Evolutionary conservation across 2,888 invertebrate genomes (phyloP).

Genomic region (Seira ritae): DNA sequence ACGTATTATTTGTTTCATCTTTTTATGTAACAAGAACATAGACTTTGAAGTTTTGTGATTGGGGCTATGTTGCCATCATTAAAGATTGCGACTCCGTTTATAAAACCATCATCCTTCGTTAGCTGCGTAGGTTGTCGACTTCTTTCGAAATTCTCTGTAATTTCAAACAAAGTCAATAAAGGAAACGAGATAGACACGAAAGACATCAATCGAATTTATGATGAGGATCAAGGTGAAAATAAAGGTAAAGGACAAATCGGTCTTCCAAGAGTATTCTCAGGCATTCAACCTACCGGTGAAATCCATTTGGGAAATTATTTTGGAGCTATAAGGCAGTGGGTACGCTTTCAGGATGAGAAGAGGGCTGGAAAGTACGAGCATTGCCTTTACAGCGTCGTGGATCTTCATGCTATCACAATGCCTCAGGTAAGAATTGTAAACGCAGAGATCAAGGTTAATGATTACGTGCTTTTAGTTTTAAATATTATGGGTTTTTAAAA

Average conservation of each 20-base stretch:
- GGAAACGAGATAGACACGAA: neutral
- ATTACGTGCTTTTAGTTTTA: conserved; percentile 6
- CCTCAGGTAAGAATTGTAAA: conserved; percentile 80
- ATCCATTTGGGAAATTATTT: conserved; percentile 98
- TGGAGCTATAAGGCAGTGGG: conserved; percentile 93
- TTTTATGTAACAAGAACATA: too few species aligned
- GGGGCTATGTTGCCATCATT: neutral
- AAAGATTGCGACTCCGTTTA: neutral
- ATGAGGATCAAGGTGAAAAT: conserved; percentile 21
- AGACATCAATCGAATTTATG: conserved; percentile 35
- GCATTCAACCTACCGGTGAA: conserved; percentile 96
- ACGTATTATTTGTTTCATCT: too few species aligned
- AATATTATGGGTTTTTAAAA: neutral
- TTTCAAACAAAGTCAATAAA: neutral
- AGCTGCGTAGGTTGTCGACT: neutral
- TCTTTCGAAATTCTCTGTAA: neutral
- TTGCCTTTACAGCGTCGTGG: conserved; percentile 90
- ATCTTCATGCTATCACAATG: conserved; percentile 93
- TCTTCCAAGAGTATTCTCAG: conserved; percentile 83
- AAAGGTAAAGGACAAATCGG: conserved; percentile 23
- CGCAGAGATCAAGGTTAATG: neutral
- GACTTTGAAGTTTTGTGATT: too few species aligned
- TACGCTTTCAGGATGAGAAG: conserved; percentile 84
- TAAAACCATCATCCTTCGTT: neutral
- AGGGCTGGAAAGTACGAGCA: conserved; percentile 77